Evolutionary conservation across 2,113 vertebrate species (phyloP).

Genomic region (Ivindomyrus marchei): DNA sequence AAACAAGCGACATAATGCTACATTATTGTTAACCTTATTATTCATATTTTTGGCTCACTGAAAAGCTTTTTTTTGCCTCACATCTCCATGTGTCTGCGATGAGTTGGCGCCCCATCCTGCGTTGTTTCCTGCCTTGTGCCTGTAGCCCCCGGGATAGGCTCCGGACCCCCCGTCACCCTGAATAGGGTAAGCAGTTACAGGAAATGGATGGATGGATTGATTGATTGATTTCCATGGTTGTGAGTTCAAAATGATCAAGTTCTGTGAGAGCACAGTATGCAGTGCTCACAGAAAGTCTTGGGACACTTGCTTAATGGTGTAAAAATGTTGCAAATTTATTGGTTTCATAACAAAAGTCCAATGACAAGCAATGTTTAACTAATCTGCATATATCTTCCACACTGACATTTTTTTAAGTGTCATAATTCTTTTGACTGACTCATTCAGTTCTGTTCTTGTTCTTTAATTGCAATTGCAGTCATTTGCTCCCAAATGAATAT

Average conservation of each 20-base stretch:
- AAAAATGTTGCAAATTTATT: no score
- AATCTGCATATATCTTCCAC: no score
- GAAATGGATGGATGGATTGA: background rate
- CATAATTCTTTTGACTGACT: no score
- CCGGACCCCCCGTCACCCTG: background rate
- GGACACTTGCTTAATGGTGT: no score
- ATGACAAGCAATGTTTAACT: no score
- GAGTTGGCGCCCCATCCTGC: background rate
- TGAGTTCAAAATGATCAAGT: background rate
- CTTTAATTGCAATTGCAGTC: no score
- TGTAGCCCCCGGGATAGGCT: background rate
- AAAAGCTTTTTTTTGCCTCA: background rate
- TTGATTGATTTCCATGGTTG: background rate
- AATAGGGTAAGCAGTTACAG: background rate
- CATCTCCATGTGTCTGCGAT: background rate
- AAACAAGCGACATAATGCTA: background rate
- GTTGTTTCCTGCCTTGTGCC: no score
- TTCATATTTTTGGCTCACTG: background rate
- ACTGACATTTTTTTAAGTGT: background rate
- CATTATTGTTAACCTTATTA: background rate
- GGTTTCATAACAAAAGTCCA: no score
- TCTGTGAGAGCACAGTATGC: background rate
- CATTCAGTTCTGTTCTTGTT: no score
- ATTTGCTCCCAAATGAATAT: no score
- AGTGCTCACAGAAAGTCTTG: background rate